Percentiles rank a stretch among this genome's conserved stretches.
These are phyloP conservation scores for Progne subis DNA, from an alignment of 2,113 vertebrate genomes.

Conservation along the genomic window DNA sequence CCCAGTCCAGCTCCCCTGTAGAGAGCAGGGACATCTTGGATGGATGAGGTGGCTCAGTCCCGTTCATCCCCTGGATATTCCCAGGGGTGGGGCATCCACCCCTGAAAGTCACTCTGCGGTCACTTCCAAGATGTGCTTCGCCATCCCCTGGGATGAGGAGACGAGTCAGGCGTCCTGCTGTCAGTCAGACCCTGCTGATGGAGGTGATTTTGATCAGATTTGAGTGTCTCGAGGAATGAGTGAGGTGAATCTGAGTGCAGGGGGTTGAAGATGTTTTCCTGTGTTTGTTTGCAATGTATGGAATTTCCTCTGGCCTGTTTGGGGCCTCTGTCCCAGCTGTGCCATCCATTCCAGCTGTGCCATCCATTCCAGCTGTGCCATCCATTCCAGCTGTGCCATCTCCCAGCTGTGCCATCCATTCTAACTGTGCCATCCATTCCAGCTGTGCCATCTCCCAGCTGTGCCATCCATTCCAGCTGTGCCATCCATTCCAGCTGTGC, in stretches of 20 bases:
- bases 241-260: not conserved
- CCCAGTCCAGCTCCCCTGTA: too few relatives aligned
- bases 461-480: too few relatives aligned
- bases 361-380: too few relatives aligned
- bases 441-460: too few relatives aligned
- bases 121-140: not conserved
- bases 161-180: not conserved
- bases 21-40: not conserved
- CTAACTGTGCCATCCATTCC: too few relatives aligned
- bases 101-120: too few relatives aligned
- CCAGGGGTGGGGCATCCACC: not conserved
- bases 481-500: too few relatives aligned
- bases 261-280: not conserved
- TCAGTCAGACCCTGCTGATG: accelerated
- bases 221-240: not conserved
- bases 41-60: not conserved
- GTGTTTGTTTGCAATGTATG: accelerated
- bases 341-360: too few relatives aligned
- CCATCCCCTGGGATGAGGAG: not conserved
- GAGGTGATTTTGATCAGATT: not conserved
- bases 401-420: too few relatives aligned
- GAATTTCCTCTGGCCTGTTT: too few relatives aligned
- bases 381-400: not conserved
- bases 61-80: too few relatives aligned
- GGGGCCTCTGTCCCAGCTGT: too few relatives aligned